These are phyloP conservation scores for Agapetus fuscipes DNA, from an alignment of 2,888 invertebrate species.

Conservation along the genomic window DNA sequence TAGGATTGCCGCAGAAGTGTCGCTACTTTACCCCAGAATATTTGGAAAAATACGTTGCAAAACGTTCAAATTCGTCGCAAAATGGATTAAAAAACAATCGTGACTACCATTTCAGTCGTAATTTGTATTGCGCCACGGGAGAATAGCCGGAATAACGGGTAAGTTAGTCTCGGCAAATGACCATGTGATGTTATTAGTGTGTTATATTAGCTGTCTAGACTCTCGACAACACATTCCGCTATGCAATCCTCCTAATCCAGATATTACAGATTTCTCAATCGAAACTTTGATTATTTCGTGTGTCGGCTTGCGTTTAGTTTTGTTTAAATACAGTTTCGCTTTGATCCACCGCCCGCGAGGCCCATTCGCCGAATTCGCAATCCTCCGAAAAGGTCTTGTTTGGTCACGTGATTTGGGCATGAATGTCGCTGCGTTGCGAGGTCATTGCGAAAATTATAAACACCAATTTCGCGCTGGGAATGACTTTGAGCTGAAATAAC, in stretches of 20 bases:
- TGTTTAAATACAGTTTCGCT: too few species aligned
- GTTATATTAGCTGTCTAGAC: conserved; percentile 17
- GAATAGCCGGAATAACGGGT: conserved; percentile 12
- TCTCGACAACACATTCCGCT: conserved; percentile 10
- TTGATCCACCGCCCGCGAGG: too few species aligned
- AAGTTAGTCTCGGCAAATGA: conserved; percentile 10
- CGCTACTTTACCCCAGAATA: conserved; percentile 8
- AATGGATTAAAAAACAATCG: conserved; percentile 15
- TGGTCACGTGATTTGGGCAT: conserved; percentile 19
- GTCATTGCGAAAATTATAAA: conserved; percentile 15
- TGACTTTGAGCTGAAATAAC: too few species aligned
- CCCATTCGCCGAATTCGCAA: conserved; percentile 14
- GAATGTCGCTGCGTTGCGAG: conserved; percentile 15
- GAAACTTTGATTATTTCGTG: neutral
- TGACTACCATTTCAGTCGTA: too few species aligned
- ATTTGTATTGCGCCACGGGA: conserved; percentile 3
- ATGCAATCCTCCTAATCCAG: conserved; percentile 3
- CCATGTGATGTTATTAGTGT: conserved; percentile 17
- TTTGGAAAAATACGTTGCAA: conserved; percentile 6
- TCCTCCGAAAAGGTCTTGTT: conserved; percentile 14
- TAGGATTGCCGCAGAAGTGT: conserved; percentile 26
- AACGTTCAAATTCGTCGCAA: conserved; percentile 6
- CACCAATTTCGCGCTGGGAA: conserved; percentile 11
- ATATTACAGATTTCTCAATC: neutral
- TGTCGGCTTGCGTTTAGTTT: conserved; percentile 4